Evolutionary conservation across 2,797 vertebrate species (phyloP).

Genomic region (Alcedo quadribrachys): DNA sequence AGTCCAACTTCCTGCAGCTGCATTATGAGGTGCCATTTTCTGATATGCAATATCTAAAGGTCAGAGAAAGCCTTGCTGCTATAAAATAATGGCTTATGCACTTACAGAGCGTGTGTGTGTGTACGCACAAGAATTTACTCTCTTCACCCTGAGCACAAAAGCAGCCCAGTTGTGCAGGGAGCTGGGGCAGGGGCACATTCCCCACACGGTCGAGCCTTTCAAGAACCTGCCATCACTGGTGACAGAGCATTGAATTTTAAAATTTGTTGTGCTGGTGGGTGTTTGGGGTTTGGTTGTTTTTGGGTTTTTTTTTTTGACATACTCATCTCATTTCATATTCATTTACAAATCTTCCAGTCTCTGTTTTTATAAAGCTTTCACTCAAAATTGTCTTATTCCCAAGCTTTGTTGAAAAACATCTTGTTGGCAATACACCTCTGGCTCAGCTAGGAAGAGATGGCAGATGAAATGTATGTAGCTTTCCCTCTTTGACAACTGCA

Average conservation of each 20-base stretch:
- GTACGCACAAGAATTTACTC: background rate
- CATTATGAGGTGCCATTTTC: slow-evolving; percentile 35
- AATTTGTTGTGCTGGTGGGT: background rate
- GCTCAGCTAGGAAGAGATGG: background rate
- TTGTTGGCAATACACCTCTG: background rate
- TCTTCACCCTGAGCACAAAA: background rate
- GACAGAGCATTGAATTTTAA: background rate
- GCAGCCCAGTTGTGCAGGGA: background rate
- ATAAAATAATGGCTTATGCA: background rate
- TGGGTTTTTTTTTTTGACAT: background rate
- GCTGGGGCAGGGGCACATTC: background rate
- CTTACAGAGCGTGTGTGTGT: background rate
- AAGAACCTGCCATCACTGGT: background rate
- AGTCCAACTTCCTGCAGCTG: background rate
- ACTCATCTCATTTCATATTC: slow-evolving; percentile 2
- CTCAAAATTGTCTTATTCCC: slow-evolving; percentile 3
- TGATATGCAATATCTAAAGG: slow-evolving; percentile 20
- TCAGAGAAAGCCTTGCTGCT: slow-evolving; percentile 43
- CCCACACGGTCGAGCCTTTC: rapidly evolving
- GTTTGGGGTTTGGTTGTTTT: background rate
- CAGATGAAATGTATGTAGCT: background rate
- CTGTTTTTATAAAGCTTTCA: slow-evolving; percentile 37
- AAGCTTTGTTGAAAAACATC: slow-evolving; percentile 33
- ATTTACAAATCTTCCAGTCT: slow-evolving; percentile 6
- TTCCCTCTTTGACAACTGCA: background rate